Conservation (phyloP, 2,888 invertebrate species). For the Podotricha telesiphe region DNA sequence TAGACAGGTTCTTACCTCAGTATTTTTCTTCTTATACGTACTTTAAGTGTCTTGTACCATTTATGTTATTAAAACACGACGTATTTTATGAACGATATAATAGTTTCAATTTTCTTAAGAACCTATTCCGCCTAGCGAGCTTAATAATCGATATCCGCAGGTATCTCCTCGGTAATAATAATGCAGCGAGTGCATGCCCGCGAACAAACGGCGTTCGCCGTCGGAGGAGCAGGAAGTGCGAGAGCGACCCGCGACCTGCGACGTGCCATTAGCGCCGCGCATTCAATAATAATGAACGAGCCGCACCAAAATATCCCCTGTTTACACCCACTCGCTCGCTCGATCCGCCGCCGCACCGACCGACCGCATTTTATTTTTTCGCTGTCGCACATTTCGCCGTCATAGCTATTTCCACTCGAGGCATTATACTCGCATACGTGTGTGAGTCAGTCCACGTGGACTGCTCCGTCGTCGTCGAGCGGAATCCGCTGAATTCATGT, state of each 20-base stretch:
- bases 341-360: conserved; percentile 71
- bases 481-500: conserved; percentile 63
- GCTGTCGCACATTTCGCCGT: conserved; percentile 85
- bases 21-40: conserved; percentile 36
- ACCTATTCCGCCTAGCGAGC: background rate
- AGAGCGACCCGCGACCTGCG: conserved; percentile 58
- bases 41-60: conserved; percentile 30
- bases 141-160: conserved; percentile 16
- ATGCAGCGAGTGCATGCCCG: conserved; percentile 36
- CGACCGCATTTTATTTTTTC: conserved; percentile 85
- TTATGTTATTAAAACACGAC: conserved; percentile 27
- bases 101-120: conserved; percentile 16
- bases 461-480: conserved; percentile 76
- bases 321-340: conserved; percentile 81
- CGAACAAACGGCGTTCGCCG: conserved; percentile 30
- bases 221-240: conserved; percentile 41
- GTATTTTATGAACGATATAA: conserved; percentile 21
- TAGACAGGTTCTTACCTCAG: conserved; percentile 47
- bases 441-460: conserved; percentile 82
- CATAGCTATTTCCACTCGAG: conserved; percentile 84
- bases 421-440: conserved; percentile 77
- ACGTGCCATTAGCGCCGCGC: conserved; percentile 77
- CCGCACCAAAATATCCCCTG: conserved; percentile 82
- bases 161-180: conserved; percentile 29
- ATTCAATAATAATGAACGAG: conserved; percentile 83